Base-by-base conservation (phyloP, 2,797 vertebrate species). In the Holocentrus rufus region DNA sequence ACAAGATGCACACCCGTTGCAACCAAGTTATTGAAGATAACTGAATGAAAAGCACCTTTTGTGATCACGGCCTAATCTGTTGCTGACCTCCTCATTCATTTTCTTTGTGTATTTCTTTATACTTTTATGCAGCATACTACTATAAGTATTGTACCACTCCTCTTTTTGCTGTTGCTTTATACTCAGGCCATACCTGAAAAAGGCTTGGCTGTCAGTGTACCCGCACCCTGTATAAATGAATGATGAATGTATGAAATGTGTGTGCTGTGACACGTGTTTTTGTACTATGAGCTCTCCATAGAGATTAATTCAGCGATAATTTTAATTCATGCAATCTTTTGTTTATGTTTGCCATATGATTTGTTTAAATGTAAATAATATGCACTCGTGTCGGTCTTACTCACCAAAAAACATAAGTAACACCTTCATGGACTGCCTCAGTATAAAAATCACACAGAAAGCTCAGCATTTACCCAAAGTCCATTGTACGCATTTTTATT, bases 1-100 rank as follows among this genome's bases (percentile, higher is more conserved):
- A 3, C 18, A 13, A 15, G n/a, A 3, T 27, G 18, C 14, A 69
- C n/a, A n/a, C 31, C 18, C n/a, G n/a, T n/a, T n/a, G n/a, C n/a
- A n/a, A n/a, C n/a, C n/a, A n/a, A n/a, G n/a, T n/a, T n/a, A n/a
- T n/a, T n/a, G n/a, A n/a, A n/a, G n/a, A n/a, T n/a, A n/a, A n/a
- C n/a, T n/a, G n/a, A n/a, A n/a, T n/a, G n/a, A n/a, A n/a, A n/a
- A n/a, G n/a, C n/a, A n/a, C n/a, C n/a, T n/a, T n/a, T n/a, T 86
- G 67, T 82, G 85, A 80, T 87, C 83, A 83, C 44, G 66, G 76
- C 84, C 79, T 77, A 23, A n/a, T 17, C 69, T 85, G 49, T 30
- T 58, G 58, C 62, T 65, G 59, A 58, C 70, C 10, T 58, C 44
- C 59, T 4, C 18, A 1, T 44, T 9, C 10, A 46, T 67, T 60